Conservation (phyloP, 2,797 vertebrate species). For the Choloepus didactylus region DNA sequence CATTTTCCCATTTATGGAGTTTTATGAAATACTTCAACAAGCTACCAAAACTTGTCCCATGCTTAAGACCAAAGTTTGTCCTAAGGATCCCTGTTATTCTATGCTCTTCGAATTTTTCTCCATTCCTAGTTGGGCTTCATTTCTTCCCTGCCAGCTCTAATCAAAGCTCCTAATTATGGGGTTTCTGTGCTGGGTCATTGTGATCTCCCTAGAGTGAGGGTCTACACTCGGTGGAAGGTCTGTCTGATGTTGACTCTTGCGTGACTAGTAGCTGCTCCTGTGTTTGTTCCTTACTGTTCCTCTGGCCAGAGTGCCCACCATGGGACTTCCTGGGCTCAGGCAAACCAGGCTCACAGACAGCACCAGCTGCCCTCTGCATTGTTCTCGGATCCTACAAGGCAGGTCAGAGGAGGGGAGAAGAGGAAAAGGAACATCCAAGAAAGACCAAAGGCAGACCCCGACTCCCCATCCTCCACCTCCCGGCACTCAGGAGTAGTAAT, state of each 20-base stretch:
- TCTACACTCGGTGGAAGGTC: background rate
- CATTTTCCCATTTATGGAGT: background rate
- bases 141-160: background rate
- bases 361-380: background rate
- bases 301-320: background rate
- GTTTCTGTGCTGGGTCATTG: background rate
- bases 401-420: background rate
- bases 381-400: background rate
- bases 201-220: background rate
- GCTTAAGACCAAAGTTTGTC: background rate
- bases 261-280: background rate
- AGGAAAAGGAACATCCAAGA: background rate
- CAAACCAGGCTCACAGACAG: background rate
- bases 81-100: background rate
- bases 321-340: background rate
- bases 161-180: background rate
- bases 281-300: background rate
- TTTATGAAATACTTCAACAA: background rate
- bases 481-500: background rate
- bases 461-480: background rate
- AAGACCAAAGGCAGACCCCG: background rate
- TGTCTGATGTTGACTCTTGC: background rate
- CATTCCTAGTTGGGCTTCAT: background rate
- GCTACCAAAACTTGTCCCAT: background rate
- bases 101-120: background rate